Percentiles rank a stretch among this genome's conserved stretches.
Evolutionary conservation across 2,113 vertebrate genomes (phyloP).

Genomic region (Neogobius melanostomus): DNA sequence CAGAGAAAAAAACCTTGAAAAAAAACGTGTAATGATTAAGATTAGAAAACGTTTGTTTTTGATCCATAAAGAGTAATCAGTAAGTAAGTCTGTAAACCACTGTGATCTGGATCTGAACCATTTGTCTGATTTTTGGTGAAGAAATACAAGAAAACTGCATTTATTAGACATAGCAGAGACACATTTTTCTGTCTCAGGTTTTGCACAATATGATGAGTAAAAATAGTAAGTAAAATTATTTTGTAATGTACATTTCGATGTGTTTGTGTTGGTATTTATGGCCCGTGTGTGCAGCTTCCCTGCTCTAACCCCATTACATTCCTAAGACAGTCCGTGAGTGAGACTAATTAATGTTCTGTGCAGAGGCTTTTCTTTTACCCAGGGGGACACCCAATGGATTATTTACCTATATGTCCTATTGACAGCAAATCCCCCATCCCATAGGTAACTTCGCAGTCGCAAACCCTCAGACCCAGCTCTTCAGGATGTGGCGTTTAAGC

Average conservation of each 20-base stretch:
- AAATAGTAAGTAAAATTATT: not conserved
- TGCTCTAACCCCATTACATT: constrained; percentile 72
- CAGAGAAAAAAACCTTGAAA: too few relatives aligned
- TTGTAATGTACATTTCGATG: constrained; percentile 18
- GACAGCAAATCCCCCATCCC: constrained; percentile 59
- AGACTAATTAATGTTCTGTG: constrained; percentile 79
- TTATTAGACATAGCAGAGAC: too few relatives aligned
- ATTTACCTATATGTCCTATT: constrained; percentile 76
- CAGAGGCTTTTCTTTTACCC: constrained; percentile 63
- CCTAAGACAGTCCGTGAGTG: constrained; percentile 62
- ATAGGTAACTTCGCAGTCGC: constrained; percentile 29
- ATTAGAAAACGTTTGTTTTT: too few relatives aligned
- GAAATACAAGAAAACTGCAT: too few relatives aligned
- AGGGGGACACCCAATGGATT: constrained; percentile 69
- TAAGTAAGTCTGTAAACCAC: too few relatives aligned
- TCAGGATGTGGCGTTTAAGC: constrained; percentile 11
- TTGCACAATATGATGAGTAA: not conserved
- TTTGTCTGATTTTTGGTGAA: too few relatives aligned
- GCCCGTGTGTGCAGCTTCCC: constrained; percentile 69
- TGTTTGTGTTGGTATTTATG: constrained; percentile 78
- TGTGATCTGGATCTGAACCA: too few relatives aligned
- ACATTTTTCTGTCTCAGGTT: not conserved
- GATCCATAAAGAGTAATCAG: too few relatives aligned
- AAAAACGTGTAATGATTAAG: too few relatives aligned
- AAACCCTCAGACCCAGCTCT: constrained; percentile 45